Conservation (phyloP, 2,888 invertebrate genomes). For the Dolomedes plantarius region DNA sequence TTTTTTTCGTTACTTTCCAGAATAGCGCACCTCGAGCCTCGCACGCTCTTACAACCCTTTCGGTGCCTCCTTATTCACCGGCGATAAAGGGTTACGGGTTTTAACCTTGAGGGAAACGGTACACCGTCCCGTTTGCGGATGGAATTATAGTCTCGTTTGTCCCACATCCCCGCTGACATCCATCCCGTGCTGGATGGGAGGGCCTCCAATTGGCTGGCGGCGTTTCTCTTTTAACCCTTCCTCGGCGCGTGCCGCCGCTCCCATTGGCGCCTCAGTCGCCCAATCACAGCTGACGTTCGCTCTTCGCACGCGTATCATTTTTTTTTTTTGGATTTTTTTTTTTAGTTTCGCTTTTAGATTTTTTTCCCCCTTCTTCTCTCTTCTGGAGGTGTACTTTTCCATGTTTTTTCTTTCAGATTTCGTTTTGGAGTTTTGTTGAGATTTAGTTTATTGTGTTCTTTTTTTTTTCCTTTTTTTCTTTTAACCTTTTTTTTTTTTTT, state of each 20-base stretch:
- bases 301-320: not conserved
- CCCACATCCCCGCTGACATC: conserved; percentile 16
- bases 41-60: not conserved
- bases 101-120: not conserved
- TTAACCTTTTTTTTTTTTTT: not conserved
- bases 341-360: not conserved
- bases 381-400: not conserved
- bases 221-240: conserved; percentile 3
- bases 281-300: conserved; percentile 5
- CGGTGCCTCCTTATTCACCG: not conserved
- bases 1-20: too few relatives aligned
- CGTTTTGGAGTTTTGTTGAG: conserved; percentile 4
- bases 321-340: not conserved
- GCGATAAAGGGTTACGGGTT: conserved; percentile 6
- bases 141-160: not conserved
- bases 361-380: not conserved
- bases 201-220: not conserved
- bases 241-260: conserved; percentile 1
- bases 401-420: conserved; percentile 5
- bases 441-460: not conserved
- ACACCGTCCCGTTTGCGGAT: conserved; percentile 1
- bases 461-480: not conserved
- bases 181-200: not conserved
- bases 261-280: conserved; percentile 1
- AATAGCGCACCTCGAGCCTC: not conserved